phyloP scores from a whole-genome alignment of 2,888 invertebrate species.

The Caenorhabditis wallacei region DNA sequence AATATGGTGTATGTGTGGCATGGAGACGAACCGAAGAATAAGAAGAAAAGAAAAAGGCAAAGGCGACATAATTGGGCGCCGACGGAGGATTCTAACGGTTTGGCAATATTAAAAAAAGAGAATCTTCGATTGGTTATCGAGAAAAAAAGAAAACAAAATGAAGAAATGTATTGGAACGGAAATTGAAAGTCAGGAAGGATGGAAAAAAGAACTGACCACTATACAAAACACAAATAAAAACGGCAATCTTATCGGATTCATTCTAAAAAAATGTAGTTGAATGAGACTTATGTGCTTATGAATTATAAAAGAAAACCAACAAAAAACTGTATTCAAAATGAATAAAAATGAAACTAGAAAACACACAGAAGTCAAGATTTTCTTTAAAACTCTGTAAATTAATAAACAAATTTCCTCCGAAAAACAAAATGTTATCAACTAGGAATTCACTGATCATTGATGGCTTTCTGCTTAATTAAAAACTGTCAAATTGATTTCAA shows the following conservation, averaged over 20 bases:
- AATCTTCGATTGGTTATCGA: conserved; percentile 40
- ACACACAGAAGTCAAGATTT: background rate
- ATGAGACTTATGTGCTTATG: conserved; percentile 9
- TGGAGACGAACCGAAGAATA: conserved; percentile 42
- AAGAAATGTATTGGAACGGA: conserved; percentile 9
- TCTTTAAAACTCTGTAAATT: background rate
- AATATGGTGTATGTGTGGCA: conserved; percentile 52
- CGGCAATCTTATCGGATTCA: background rate
- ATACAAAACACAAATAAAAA: background rate
- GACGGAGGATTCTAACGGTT: conserved; percentile 44
- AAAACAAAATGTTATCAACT: conserved; percentile 8
- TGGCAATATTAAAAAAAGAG: conserved; percentile 34
- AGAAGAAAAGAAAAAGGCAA: conserved; percentile 25
- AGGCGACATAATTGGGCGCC: conserved; percentile 49
- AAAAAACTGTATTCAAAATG: background rate
- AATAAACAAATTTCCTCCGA: background rate
- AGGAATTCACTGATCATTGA: conserved; percentile 6
- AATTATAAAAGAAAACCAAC: background rate
- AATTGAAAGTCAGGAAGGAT: background rate
- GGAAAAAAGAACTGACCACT: background rate
- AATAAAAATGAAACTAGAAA: background rate
- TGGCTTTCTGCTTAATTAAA: conserved; percentile 2
- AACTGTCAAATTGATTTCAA: conserved; percentile 8
- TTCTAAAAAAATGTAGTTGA: conserved; percentile 5
- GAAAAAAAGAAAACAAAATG: conserved; percentile 20